These are phyloP conservation scores for Callipepla squamata DNA, from an alignment of 2,113 vertebrate genomes.

Conservation along the genomic window DNA sequence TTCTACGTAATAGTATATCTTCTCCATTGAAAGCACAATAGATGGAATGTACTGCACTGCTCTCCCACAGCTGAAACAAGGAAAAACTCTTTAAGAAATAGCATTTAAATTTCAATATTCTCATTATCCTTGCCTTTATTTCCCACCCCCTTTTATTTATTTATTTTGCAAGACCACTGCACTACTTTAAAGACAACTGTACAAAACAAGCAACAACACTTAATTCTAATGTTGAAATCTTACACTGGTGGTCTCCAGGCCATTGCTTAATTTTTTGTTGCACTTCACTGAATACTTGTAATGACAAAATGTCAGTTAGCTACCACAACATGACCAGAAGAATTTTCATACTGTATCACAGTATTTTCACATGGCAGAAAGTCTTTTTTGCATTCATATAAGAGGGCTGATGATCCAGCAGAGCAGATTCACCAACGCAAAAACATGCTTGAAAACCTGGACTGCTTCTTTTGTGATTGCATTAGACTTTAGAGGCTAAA, in stretches of 20 bases:
- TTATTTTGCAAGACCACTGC: not conserved
- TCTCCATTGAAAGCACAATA: not conserved
- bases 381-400: not conserved
- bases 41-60: not conserved
- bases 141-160: no score
- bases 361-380: not conserved
- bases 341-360: not conserved
- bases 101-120: not conserved
- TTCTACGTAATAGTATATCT: not conserved
- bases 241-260: not conserved
- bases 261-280: not conserved
- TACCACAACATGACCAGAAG: not conserved
- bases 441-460: not conserved
- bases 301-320: not conserved
- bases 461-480: not conserved
- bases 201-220: not conserved
- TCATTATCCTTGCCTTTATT: not conserved
- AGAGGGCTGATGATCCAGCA: not conserved
- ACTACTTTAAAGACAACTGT: not conserved
- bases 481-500: not conserved
- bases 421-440: not conserved
- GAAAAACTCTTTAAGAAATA: not conserved
- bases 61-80: not conserved
- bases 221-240: not conserved
- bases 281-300: not conserved